A percentile compares a stretch with the other conserved stretches of the same genome.
phyloP scores from a whole-genome alignment of 2,888 invertebrate genomes.

The Seira musarum region DNA sequence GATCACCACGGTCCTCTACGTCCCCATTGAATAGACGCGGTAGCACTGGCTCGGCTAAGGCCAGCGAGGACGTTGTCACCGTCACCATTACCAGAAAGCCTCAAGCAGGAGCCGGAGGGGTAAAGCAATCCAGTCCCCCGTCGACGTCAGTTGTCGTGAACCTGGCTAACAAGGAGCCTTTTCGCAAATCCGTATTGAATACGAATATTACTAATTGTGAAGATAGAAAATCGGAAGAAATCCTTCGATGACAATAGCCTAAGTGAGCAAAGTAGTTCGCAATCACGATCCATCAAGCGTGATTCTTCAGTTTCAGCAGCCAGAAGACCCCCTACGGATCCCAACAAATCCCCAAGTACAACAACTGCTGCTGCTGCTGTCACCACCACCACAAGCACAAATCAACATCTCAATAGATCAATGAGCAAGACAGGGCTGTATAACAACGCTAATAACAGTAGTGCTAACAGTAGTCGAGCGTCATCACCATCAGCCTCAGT shows the following conservation, averaged over 20 bases:
- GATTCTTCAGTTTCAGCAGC: too few species aligned
- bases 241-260: constrained; percentile 26
- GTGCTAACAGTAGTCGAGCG: constrained; percentile 54
- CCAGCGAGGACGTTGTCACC: constrained; percentile 34
- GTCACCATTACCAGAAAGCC: constrained; percentile 43
- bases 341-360: constrained; percentile 67
- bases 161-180: constrained; percentile 78
- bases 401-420: constrained; percentile 53
- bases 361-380: constrained; percentile 21
- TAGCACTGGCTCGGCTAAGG: constrained; percentile 53
- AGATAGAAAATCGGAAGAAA: constrained; percentile 70
- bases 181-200: constrained; percentile 82
- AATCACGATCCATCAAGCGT: constrained; percentile 58
- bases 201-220: constrained; percentile 70
- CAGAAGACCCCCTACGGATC: constrained; percentile 74
- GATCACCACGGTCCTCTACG: constrained; percentile 59
- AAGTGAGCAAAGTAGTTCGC: constrained; percentile 41
- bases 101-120: too few species aligned
- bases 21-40: constrained; percentile 41
- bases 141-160: constrained; percentile 45
- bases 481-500: too few species aligned
- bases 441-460: constrained; percentile 43
- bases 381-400: too few species aligned
- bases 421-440: constrained; percentile 48
- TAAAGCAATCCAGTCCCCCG: constrained; percentile 41